Percentiles rank a stretch among this genome's conserved stretches.
Evolutionary conservation across 1,140 invertebrate genomes (phyloP).

Genomic region (Cyrtorhinus lividipennis): DNA sequence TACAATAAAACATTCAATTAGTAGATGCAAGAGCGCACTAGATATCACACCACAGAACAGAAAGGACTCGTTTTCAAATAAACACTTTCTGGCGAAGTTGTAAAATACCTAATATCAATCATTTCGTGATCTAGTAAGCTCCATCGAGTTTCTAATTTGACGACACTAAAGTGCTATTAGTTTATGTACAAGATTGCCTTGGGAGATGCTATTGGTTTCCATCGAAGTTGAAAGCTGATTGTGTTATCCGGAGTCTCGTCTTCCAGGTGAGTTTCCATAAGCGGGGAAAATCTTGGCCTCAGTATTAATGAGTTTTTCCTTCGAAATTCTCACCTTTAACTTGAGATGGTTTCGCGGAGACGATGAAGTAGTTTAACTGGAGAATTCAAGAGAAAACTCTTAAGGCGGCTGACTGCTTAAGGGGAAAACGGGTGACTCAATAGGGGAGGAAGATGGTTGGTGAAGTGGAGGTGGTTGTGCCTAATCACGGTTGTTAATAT

Average conservation of each 20-base stretch:
- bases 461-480: too few species aligned
- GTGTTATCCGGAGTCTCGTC: background rate
- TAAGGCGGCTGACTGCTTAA: too few species aligned
- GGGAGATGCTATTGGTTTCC: slow-evolving; percentile 3
- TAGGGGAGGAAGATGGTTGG: too few species aligned
- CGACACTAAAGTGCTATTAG: slow-evolving; percentile 8
- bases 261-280: background rate
- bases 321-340: too few species aligned
- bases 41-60: background rate
- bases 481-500: too few species aligned
- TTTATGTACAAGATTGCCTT: slow-evolving; percentile 7
- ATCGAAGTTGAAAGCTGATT: background rate
- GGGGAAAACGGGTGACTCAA: too few species aligned
- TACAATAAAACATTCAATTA: slow-evolving; percentile 1
- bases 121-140: slow-evolving; percentile 1
- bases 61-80: background rate
- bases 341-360: too few species aligned
- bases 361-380: too few species aligned
- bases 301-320: background rate
- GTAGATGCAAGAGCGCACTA: background rate
- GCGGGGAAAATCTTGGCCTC: background rate
- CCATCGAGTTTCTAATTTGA: slow-evolving; percentile 4
- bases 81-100: too few species aligned
- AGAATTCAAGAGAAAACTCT: too few species aligned
- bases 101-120: too few species aligned